Evolutionary conservation across 2,797 vertebrate genomes (phyloP).

Genomic region (Mus caroli): DNA sequence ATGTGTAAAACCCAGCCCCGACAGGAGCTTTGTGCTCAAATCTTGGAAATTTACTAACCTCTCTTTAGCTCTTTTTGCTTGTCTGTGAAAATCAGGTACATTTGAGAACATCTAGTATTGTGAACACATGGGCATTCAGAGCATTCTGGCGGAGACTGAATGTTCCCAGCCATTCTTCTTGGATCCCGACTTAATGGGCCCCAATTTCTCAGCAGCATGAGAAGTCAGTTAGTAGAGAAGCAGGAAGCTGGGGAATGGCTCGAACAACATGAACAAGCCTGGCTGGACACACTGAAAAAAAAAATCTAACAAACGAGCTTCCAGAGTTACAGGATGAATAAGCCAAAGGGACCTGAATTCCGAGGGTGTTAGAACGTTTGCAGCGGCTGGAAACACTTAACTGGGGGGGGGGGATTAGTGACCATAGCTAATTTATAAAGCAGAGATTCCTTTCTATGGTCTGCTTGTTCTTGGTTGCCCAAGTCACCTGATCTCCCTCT

Average conservation of each 20-base stretch:
- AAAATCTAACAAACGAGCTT: constrained; percentile 11
- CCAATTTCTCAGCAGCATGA: not conserved
- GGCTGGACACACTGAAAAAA: not conserved
- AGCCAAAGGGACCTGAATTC: not conserved
- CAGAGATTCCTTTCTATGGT: not conserved
- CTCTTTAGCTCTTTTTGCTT: constrained; percentile 8
- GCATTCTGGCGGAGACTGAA: not conserved
- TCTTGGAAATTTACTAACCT: constrained; percentile 21
- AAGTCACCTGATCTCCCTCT: not conserved
- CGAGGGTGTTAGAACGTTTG: not conserved
- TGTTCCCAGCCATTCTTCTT: not conserved
- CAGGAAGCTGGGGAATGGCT: not conserved
- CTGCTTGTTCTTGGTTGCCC: constrained; percentile 8
- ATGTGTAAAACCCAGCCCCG: not conserved
- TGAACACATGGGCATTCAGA: not conserved
- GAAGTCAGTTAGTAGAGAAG: not conserved
- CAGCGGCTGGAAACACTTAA: not conserved
- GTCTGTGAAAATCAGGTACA: constrained; percentile 3
- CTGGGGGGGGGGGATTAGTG: not conserved
- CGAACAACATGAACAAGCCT: not conserved
- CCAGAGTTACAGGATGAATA: not conserved
- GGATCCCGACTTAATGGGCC: not conserved
- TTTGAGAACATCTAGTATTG: not conserved
- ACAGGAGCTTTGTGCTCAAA: not conserved
- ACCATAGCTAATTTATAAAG: not conserved